Percentiles rank a stretch among this genome's conserved stretches.
Conservation (phyloP, 64 coral and sea anemone genomes). For the Trachythela sp. region DNA sequence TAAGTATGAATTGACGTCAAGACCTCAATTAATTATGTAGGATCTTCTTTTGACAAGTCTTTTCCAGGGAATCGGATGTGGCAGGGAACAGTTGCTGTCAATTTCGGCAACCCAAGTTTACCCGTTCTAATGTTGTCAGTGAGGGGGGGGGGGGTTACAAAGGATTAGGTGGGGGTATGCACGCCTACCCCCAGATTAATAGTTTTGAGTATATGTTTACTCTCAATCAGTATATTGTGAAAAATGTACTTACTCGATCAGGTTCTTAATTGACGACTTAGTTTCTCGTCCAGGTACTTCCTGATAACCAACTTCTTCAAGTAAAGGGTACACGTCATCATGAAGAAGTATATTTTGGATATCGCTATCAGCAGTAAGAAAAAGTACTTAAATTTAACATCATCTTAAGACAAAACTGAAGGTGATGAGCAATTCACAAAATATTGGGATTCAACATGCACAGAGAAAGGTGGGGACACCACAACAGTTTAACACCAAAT, state of each 20-base stretch:
- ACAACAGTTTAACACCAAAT: neutral
- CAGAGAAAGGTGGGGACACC: neutral
- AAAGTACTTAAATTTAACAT: neutral
- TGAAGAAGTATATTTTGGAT: slow-evolving; percentile 26
- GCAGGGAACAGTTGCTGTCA: too few relatives aligned
- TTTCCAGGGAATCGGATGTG: too few relatives aligned
- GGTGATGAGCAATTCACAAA: too few relatives aligned
- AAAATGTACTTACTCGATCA: slow-evolving; percentile 27
- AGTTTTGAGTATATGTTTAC: too few relatives aligned
- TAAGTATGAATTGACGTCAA: neutral
- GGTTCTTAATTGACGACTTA: slow-evolving; percentile 14
- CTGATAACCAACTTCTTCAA: slow-evolving; percentile 34
- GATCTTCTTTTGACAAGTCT: too few relatives aligned
- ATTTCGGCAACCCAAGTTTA: too few relatives aligned
- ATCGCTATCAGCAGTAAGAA: neutral
- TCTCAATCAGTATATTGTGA: neutral
- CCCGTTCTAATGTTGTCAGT: too few relatives aligned
- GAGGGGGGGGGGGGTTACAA: too few relatives aligned
- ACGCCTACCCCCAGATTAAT: too few relatives aligned
- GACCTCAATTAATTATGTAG: too few relatives aligned
- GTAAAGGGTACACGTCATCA: slow-evolving; percentile 24
- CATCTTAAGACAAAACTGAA: neutral
- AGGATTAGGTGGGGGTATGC: too few relatives aligned
- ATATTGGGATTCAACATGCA: neutral
- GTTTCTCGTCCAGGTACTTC: slow-evolving; percentile 39